phyloP scores from a whole-genome alignment of 2,888 invertebrate genomes.

The Agrilus biguttatus region DNA sequence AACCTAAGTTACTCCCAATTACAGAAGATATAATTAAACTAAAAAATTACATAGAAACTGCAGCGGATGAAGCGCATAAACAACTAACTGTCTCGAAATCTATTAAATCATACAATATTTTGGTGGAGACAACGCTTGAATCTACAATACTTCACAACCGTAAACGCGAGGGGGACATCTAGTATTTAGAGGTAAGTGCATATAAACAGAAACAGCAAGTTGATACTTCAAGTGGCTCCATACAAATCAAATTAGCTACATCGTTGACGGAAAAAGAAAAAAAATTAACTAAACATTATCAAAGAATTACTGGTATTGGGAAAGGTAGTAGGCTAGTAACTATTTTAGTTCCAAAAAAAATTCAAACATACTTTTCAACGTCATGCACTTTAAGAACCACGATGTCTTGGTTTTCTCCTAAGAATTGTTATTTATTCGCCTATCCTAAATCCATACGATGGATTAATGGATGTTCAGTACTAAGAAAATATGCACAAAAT shows the following conservation, averaged over 20 bases:
- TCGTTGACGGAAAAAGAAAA: too few species aligned
- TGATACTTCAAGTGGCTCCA: background rate
- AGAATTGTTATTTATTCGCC: too few species aligned
- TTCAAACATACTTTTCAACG: background rate
- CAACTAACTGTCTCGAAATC: background rate
- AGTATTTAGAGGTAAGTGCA: background rate
- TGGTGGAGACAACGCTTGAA: background rate
- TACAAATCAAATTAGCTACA: background rate
- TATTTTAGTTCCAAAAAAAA: background rate
- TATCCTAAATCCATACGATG: background rate
- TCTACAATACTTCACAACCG: background rate
- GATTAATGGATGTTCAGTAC: constrained; percentile 3
- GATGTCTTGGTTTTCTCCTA: constrained; percentile 1
- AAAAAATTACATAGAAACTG: background rate
- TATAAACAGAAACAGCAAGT: background rate
- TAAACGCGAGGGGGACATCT: background rate
- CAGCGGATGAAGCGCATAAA: background rate
- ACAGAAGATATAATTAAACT: constrained; percentile 1
- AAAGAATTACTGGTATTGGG: background rate
- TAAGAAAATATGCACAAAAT: constrained; percentile 4
- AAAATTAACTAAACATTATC: constrained; percentile 4
- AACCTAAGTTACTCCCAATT: constrained; percentile 2
- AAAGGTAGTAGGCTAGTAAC: background rate
- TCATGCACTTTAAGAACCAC: background rate
- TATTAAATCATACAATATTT: background rate